Percentiles rank a stretch among this genome's conserved stretches.
phyloP scores from a whole-genome alignment of 1,140 invertebrate species.

The Stegodyphus dumicola region DNA sequence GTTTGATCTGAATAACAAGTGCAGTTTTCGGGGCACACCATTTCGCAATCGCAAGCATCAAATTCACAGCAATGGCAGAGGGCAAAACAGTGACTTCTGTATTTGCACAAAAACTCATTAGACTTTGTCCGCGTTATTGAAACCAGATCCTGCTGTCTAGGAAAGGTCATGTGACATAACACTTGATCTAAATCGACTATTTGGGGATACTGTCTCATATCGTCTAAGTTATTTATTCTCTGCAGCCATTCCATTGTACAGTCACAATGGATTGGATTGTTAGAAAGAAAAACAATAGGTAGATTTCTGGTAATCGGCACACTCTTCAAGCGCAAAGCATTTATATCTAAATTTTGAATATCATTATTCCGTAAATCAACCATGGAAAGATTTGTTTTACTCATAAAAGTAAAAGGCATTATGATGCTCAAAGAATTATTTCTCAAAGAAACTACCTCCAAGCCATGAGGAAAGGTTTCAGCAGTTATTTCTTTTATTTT shows the following conservation, averaged over 20 bases:
- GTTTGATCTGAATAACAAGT: constrained; percentile 88
- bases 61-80: constrained; percentile 94
- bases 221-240: constrained; percentile 76
- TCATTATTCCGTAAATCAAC: constrained; percentile 92
- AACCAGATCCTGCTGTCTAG: constrained; percentile 33
- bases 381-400: constrained; percentile 82
- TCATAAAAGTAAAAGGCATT: constrained; percentile 83
- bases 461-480: constrained; percentile 78
- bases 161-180: constrained; percentile 74
- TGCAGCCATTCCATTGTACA: constrained; percentile 94
- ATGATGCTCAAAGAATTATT: constrained; percentile 84
- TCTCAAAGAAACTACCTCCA: constrained; percentile 83
- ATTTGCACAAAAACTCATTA: constrained; percentile 88
- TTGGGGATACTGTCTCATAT: constrained; percentile 82
- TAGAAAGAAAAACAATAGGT: constrained; percentile 87
- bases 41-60: constrained; percentile 94
- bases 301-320: constrained; percentile 69
- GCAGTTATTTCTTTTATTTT: constrained; percentile 80
- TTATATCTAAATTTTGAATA: constrained; percentile 83
- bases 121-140: constrained; percentile 76
- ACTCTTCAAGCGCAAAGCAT: constrained; percentile 77
- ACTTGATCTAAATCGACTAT: constrained; percentile 89
- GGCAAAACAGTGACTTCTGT: constrained; percentile 92
- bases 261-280: constrained; percentile 90
- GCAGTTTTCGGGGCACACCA: constrained; percentile 92